phyloP scores from a whole-genome alignment of 2,113 vertebrate species.

The Cryptotis parvus region DNA sequence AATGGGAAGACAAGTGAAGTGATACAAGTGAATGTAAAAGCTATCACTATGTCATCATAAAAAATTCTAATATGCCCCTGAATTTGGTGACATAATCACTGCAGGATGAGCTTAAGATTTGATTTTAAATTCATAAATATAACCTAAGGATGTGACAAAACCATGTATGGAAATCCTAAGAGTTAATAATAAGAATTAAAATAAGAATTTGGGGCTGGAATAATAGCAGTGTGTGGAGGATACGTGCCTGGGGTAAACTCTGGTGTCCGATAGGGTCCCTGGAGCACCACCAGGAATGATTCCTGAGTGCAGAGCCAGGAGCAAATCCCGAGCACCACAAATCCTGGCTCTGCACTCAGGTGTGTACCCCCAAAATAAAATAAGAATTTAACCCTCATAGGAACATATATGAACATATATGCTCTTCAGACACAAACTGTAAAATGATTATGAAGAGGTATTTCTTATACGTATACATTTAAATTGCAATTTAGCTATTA shows the following conservation, averaged over 20 bases:
- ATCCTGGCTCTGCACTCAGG: too few species aligned
- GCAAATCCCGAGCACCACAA: too few species aligned
- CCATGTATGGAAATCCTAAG: neutral
- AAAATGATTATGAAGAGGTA: neutral
- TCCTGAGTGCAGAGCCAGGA: too few species aligned
- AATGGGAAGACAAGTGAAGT: too few species aligned
- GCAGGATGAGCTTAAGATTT: neutral
- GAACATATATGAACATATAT: neutral
- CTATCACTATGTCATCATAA: neutral
- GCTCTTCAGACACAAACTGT: slow-evolving; percentile 6
- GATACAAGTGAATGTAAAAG: too few species aligned
- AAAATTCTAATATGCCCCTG: neutral
- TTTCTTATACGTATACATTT: neutral
- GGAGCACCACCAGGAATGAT: too few species aligned
- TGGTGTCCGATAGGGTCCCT: too few species aligned
- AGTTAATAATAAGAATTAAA: neutral
- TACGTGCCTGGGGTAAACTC: too few species aligned
- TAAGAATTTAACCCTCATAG: neutral
- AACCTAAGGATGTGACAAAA: neutral
- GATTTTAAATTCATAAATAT: neutral
- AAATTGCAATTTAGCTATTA: neutral
- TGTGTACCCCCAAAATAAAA: too few species aligned
- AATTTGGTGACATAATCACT: neutral
- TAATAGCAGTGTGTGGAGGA: too few species aligned
- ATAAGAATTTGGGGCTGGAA: neutral